Evolutionary conservation across 2,888 invertebrate species (phyloP), one percentile per base, ranked within the genome.

Genomic region (Synergus itoensis): DNA sequence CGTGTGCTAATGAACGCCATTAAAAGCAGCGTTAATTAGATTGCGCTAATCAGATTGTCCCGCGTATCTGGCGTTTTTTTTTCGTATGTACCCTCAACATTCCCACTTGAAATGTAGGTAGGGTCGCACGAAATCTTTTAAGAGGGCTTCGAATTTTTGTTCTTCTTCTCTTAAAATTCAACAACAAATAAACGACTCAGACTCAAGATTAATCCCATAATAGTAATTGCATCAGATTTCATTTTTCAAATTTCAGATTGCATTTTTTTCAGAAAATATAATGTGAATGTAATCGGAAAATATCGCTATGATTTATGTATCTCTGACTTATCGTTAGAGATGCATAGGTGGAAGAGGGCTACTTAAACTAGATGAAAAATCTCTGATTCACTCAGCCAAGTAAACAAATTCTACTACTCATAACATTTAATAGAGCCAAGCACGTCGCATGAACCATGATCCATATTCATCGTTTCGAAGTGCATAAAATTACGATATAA

Each of bases 21-120:
- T 92, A 92, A 92, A 92, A 91, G 91, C 91, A 91, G 91, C 91
- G 91, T 91, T 92, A 92, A 92, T 92, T 92, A 92, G 91, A 92
- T 91, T 89, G 91, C 89, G 88, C 91, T 92, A 92, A 92, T 92
- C 92, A 91, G 91, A 92, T 92, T 91, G 90, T 90, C 88, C 87
- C 88, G 88, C 89, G 89, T 91, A 90, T 91, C 90, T 90, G 86
- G 84, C 81, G 79, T 79, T 83, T 85, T 84, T 82, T 85, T 84
- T 87, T 85, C 85, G 81, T 85, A 82, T 82, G 82, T 83, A 84
- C 81, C 86, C 83, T 85, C 85, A 86, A 85, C 87, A 85, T 87
- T 87, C 86, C 83, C 87, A 87, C 84, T 83, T 86, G 87, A 87
- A 77, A 36, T 62, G 45, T 65, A 85, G 84, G 85, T 82, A 83